phyloP scores from a whole-genome alignment of 2,113 vertebrate genomes.

The Spermophilus dauricus region DNA sequence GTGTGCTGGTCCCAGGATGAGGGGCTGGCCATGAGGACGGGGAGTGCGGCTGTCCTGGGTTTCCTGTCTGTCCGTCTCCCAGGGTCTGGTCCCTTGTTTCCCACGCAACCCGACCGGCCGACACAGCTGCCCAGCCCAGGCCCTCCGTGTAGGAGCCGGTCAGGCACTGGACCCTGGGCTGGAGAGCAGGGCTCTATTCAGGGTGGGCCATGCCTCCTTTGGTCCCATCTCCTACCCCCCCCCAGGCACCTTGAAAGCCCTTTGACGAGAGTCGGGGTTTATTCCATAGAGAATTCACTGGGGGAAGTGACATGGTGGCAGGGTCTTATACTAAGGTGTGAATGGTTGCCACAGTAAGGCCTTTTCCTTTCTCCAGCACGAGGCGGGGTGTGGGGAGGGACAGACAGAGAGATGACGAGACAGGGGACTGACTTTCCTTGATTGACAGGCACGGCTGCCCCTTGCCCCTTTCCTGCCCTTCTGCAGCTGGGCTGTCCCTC shows the following conservation, averaged over 20 bases:
- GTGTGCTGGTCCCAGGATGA: neutral
- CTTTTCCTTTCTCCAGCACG: neutral
- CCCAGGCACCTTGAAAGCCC: neutral
- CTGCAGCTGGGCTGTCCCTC: neutral
- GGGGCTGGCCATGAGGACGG: neutral
- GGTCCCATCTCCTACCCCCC: neutral
- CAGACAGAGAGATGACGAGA: no score
- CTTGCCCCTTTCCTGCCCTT: neutral
- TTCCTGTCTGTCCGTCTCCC: neutral
- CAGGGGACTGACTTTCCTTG: neutral
- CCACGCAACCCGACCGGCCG: conserved; percentile 37
- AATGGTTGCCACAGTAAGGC: neutral
- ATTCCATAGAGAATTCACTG: neutral
- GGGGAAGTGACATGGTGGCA: neutral
- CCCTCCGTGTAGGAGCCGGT: neutral
- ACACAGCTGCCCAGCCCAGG: neutral
- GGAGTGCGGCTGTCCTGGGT: neutral
- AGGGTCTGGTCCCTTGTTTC: neutral
- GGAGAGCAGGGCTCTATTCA: neutral
- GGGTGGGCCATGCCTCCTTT: neutral
- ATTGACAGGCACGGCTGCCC: neutral
- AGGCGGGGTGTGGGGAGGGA: no score
- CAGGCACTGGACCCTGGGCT: neutral
- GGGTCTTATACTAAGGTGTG: neutral
- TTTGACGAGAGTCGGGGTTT: neutral